Evolutionary conservation across 2,888 invertebrate genomes (phyloP), one percentile per base, ranked within the genome.

Genomic region (Mimas tiliae): DNA sequence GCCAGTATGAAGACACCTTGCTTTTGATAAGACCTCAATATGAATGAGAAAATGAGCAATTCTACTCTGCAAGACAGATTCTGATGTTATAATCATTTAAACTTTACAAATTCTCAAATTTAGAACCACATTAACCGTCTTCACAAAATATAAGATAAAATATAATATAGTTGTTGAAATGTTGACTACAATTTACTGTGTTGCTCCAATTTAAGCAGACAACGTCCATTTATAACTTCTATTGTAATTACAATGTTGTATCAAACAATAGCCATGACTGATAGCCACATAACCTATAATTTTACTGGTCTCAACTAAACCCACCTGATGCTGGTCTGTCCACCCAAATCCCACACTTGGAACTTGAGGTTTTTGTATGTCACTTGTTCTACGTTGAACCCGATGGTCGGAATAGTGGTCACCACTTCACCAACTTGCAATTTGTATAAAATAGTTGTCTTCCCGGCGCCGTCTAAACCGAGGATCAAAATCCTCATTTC

Each of bases 291-390:
- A 78, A 81, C 79, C 75, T 76, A 67, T 67, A 76, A 65, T 48
- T 8, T 19, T 27, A 45, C 6, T 21, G 6, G 16, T 27, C 14
- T 19, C 4, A 19, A 55, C 9, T 48, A 38, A 14, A 55, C 45
- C 1, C 93, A 98, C 98, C 98, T 96, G 92, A 99, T 99, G 94
- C 99, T 99, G 70, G 99, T 99, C 89, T 99, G 99, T 78, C 99
- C 99, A 65, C 99, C 99, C 65, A 99, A 95, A 95, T 99, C 99
- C 99, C 99, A 99, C 42, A 98, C 99, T 96, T 99, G 99, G 87
- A 99, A 99, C 94, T 99, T 99, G 74, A 99, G 95, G 94, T 99
- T 99, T 95, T 99, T 99, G 90, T 99, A 99, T 79, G 98, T 98
- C 68, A 99, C 99, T 95, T 99, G 99, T 93, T 99, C 99, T 78